Percentiles rank a stretch among this genome's conserved stretches.
Conservation (phyloP, 2,888 invertebrate species). For the Hipparchia semele region DNA sequence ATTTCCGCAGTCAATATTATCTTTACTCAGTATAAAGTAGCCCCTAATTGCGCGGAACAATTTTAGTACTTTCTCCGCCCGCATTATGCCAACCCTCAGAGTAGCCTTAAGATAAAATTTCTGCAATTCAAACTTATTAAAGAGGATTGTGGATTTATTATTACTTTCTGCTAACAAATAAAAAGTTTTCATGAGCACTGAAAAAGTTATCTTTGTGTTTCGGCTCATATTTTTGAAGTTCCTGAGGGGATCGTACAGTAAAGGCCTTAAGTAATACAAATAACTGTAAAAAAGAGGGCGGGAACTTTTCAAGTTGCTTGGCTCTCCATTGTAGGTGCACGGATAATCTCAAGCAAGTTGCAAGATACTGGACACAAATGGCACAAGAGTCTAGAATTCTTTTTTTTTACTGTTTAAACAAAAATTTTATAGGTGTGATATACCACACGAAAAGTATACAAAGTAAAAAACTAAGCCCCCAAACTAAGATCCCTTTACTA, state of each 20-base stretch:
- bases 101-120: slow-evolving; percentile 27
- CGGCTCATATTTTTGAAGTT: not conserved
- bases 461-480: too few species aligned
- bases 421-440: too few species aligned
- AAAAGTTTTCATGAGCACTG: slow-evolving; percentile 5
- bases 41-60: slow-evolving; percentile 25
- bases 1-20: slow-evolving; percentile 13
- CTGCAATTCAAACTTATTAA: slow-evolving; percentile 21
- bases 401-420: too few species aligned
- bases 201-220: not conserved
- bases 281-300: too few species aligned
- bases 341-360: too few species aligned
- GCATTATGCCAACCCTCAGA: slow-evolving; percentile 23
- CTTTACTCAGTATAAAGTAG: slow-evolving; percentile 16
- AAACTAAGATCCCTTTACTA: too few species aligned
- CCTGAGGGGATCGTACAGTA: not conserved
- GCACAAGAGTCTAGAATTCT: too few species aligned
- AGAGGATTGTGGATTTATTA: slow-evolving; percentile 24
- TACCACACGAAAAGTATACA: too few species aligned
- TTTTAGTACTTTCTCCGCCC: slow-evolving; percentile 18
- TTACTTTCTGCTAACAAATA: slow-evolving; percentile 13
- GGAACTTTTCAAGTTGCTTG: too few species aligned
- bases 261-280: too few species aligned
- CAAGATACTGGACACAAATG: too few species aligned
- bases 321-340: too few species aligned